Evolutionary conservation across 2,888 invertebrate genomes (phyloP), one percentile per base, ranked within the genome.

Genomic region (Leptopterna dolabrata): DNA sequence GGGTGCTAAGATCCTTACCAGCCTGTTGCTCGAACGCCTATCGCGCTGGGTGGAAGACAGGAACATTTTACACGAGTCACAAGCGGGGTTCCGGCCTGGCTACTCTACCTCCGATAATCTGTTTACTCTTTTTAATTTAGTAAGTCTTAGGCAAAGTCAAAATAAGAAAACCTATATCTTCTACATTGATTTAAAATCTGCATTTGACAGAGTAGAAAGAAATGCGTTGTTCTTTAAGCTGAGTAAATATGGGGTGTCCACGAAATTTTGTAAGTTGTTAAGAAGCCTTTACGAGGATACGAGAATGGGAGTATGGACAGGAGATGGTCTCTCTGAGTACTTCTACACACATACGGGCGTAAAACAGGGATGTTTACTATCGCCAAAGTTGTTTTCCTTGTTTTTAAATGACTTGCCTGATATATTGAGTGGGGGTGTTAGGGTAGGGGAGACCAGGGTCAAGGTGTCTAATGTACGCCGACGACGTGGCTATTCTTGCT

Each of bases 381-480:
- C 55, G 13, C 71, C 41, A 13, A 71, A 41, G 16, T 85, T 85
- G 27, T 85, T 85, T 27, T 30, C 41, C 36, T 19, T 85, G 1
- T 85, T 43, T 27, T 24, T 85, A 2, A 85, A 85, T 24, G 85
- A 85, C 29, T 30, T 85, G 24, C 55, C 43, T 6, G 47, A 43
- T 7, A 27, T 7, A 14, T 16, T 85, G 45, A 29, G 85, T 43
- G 85, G 73, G 24, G 85, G 85, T 24, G 27, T 88, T 13, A 63
- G 45, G 16, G 55, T 89, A 24, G 88, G 88, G n/a, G 87, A 83
- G 14, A 16, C 11, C 11, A 47, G 29, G 14, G 86, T 89, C 14
- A 81, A 87, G n/a, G 19, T 81, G 88, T 0, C 45, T 89, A 6
- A 45, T 89, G 78, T 90, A 89, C 55, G 90, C 90, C 6, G 89